These are phyloP conservation scores for Callyntrura guangdongensis DNA, from an alignment of 2,888 invertebrate genomes.

Conservation along the genomic window DNA sequence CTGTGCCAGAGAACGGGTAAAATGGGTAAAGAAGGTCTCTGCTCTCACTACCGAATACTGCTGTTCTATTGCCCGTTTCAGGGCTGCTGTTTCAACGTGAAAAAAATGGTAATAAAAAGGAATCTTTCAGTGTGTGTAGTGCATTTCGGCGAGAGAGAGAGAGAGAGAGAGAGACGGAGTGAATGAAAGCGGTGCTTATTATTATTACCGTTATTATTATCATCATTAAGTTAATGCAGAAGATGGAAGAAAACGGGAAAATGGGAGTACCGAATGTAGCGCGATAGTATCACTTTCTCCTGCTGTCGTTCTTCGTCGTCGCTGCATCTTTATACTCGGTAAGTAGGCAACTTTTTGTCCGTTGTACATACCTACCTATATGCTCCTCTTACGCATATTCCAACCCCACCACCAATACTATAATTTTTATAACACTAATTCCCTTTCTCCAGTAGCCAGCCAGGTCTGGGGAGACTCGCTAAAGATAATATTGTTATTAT, in stretches of 20 bases:
- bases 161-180: background rate
- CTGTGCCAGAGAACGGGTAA: background rate
- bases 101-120: no score
- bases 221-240: constrained; percentile 77
- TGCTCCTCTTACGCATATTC: background rate
- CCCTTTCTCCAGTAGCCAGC: background rate
- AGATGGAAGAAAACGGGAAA: constrained; percentile 26
- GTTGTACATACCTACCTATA: background rate
- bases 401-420: background rate
- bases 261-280: background rate
- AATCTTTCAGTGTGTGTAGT: no score
- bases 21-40: constrained; percentile 22
- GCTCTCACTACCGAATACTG: background rate
- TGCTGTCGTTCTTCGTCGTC: background rate
- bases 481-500: constrained; percentile 55
- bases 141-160: background rate
- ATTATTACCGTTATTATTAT: constrained; percentile 78
- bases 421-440: background rate
- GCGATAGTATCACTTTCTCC: constrained; percentile 31
- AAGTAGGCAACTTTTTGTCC: no score
- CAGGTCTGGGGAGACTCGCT: background rate
- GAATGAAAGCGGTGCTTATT: constrained; percentile 73
- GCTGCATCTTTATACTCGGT: background rate
- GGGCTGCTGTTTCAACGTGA: no score
- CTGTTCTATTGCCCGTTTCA: no score